Evolutionary conservation across 2,113 vertebrate species (phyloP), one percentile per base, ranked within the genome.

Genomic region (Limanda limanda): DNA sequence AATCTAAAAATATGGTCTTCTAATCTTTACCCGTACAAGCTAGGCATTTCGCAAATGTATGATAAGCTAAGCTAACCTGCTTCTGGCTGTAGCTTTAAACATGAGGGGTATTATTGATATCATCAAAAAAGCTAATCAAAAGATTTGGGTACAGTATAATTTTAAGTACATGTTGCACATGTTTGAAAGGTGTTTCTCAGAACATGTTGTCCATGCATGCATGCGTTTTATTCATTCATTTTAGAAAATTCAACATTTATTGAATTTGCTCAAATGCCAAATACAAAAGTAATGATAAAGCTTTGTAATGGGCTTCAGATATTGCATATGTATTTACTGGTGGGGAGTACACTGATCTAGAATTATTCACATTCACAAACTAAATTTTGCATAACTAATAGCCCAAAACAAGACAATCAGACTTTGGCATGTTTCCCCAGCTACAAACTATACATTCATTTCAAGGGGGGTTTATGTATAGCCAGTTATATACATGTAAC

Each of bases 401-500:
- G 75, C 58, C 77, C 70, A 84, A 84, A 80, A 84, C 74, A 81
- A 84, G 54, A 89, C 86, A 81, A 64, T 58, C 51, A 74, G 23
- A 75, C 60, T 74, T 42, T 42, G 40, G 40, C 40, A 42, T 42
- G 40, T 42, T 42, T 78, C 37, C 65, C 10, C 25, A 81, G 17
- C 37, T 64, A 84, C 88, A 92, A 86, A 89, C 83, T 86, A 88
- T 84, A 88, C 83, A 91, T 82, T 66, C 31, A 76, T 64, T 75
- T 78, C 15, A 72, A 48, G 37, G 5, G 66, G 66, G 81, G 77
- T 83, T 76, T 40, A 81, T 87, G 74, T 85, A 92, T 86, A 90
- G 88, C 86, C 86, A 84, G 70, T 86, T 91, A 93, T 92, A 94
- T 91, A 82, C 92, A 93, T 92, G 92, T 70, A 86, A 87, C 83